These are phyloP conservation scores for Oconnorella tubifera DNA, from an alignment of 2,888 invertebrate genomes.

Conservation along the genomic window DNA sequence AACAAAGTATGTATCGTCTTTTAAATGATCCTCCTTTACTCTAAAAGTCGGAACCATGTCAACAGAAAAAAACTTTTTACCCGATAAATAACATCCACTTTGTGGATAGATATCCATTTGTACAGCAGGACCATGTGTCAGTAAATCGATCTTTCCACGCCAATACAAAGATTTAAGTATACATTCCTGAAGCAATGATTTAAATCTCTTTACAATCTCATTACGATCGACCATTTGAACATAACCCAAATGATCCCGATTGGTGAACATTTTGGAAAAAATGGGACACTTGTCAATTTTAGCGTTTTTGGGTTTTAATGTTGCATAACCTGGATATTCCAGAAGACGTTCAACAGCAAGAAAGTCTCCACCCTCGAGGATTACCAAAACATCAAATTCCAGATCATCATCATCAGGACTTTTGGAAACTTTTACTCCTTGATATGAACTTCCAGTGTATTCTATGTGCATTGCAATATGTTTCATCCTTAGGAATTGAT, in stretches of 20 bases:
- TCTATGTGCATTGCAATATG: no score
- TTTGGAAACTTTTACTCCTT: conserved; percentile 20
- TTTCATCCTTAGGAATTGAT: not conserved
- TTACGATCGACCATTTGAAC: not conserved
- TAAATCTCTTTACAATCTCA: no score
- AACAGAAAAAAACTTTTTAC: no score
- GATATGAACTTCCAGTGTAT: conserved; percentile 24
- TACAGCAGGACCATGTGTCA: not conserved
- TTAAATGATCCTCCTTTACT: no score
- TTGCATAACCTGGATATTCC: not conserved
- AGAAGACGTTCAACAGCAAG: no score
- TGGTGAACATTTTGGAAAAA: no score
- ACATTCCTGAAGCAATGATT: not conserved
- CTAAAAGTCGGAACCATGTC: no score
- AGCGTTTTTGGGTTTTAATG: not conserved
- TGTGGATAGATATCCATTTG: not conserved
- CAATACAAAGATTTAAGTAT: not conserved
- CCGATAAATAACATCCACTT: no score
- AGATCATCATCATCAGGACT: conserved; percentile 16
- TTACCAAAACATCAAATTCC: conserved; percentile 27
- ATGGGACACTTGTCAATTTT: not conserved
- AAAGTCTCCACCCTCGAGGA: no score
- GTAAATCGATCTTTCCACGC: not conserved
- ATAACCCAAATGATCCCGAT: not conserved
- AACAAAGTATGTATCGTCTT: no score